A percentile compares a stretch with the other conserved stretches of the same genome.
Conservation (phyloP, 1,140 invertebrate genomes). For the Lanistes nyassanus region DNA sequence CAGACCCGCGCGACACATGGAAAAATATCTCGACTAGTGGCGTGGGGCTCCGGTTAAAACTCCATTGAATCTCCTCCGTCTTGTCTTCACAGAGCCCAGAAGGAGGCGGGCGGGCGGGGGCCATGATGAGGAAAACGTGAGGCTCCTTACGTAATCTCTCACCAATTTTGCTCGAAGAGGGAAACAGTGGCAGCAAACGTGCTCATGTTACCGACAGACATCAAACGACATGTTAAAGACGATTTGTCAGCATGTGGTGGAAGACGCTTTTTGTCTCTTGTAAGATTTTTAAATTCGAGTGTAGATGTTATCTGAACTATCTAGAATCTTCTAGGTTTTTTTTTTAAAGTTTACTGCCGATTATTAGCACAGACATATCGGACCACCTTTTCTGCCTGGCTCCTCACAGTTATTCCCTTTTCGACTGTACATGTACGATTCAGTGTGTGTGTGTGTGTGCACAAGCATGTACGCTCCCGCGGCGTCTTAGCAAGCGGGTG, state of each 20-base stretch:
- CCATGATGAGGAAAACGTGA: no score
- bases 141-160: neutral
- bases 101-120: no score
- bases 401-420: neutral
- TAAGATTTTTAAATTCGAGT: no score
- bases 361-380: neutral
- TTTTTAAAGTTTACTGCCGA: no score
- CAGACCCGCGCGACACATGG: no score
- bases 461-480: neutral
- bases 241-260: neutral
- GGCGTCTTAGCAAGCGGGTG: neutral
- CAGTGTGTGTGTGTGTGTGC: slow-evolving; percentile 17
- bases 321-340: no score
- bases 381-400: neutral
- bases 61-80: no score
- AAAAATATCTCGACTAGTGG: no score
- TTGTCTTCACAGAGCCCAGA: no score
- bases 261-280: no score
- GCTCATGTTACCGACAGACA: neutral
- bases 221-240: neutral
- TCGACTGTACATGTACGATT: slow-evolving; percentile 4
- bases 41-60: no score
- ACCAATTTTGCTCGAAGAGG: neutral
- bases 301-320: no score
- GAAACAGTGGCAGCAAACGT: neutral